Conservation (phyloP, 1,140 invertebrate genomes). For the Odontomachus brunneus region DNA sequence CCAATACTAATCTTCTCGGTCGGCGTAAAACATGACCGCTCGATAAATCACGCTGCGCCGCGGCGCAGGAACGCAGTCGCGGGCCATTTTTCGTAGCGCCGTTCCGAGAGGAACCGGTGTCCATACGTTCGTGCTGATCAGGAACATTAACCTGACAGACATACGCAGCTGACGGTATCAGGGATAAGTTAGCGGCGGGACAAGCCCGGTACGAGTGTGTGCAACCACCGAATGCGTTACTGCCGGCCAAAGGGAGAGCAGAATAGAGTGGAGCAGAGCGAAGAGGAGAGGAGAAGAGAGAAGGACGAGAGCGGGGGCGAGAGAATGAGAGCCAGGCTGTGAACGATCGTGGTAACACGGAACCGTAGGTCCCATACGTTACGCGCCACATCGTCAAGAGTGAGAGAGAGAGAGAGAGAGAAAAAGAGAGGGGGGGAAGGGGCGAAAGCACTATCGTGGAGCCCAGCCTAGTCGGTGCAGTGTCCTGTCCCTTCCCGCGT, state of each 20-base stretch:
- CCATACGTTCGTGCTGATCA: conserved; percentile 51
- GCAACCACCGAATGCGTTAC: conserved; percentile 54
- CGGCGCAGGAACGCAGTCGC: no score
- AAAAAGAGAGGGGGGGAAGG: no score
- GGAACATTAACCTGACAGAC: conserved; percentile 57
- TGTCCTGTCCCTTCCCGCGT: background rate
- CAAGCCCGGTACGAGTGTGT: conserved; percentile 39
- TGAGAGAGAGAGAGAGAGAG: conserved; percentile 1
- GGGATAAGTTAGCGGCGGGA: conserved; percentile 57
- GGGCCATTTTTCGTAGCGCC: conserved; percentile 35
- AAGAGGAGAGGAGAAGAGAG: background rate
- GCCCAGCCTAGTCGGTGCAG: no score
- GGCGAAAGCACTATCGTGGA: no score
- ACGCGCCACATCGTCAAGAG: conserved; percentile 59
- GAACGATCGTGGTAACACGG: conserved; percentile 31
- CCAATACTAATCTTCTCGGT: conserved; percentile 20
- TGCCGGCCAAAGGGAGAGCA: background rate
- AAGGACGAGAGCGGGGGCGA: background rate
- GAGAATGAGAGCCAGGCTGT: background rate
- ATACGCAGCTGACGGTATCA: conserved; percentile 52
- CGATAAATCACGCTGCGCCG: conserved; percentile 23
- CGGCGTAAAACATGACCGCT: background rate
- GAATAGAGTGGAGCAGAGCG: background rate
- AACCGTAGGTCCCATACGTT: conserved; percentile 59
- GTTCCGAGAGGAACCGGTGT: conserved; percentile 7